phyloP scores from a whole-genome alignment of 2,888 invertebrate genomes.

The Mesodorylaimus sp. region DNA sequence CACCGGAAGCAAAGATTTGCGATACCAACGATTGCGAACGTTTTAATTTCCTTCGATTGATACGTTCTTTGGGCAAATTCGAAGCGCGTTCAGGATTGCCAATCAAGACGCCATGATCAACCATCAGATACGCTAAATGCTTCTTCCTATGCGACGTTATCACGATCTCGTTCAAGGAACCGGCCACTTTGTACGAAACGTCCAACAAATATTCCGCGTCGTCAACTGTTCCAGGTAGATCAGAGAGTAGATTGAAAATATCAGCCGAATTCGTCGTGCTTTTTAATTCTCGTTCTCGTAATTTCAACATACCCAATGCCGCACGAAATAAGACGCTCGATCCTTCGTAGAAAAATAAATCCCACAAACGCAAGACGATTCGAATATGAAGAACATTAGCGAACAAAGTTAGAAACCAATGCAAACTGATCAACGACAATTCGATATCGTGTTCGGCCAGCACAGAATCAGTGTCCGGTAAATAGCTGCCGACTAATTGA shows the following conservation, averaged over 20 bases:
- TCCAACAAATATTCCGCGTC: conserved; percentile 70
- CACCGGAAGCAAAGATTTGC: conserved; percentile 44
- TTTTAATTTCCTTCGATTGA: conserved; percentile 60
- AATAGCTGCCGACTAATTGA: conserved; percentile 66
- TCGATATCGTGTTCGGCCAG: conserved; percentile 69
- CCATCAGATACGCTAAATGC: conserved; percentile 86
- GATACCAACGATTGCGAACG: conserved; percentile 75
- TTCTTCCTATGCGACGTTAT: conserved; percentile 72
- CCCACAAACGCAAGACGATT: conserved; percentile 81
- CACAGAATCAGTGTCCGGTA: conserved; percentile 64
- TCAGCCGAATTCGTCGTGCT: conserved; percentile 83
- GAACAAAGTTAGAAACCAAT: conserved; percentile 92
- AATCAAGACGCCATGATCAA: conserved; percentile 78
- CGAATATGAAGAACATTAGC: conserved; percentile 91
- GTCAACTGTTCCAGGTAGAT: conserved; percentile 79
- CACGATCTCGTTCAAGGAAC: conserved; percentile 60
- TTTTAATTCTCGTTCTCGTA: conserved; percentile 54
- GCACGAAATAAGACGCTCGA: conserved; percentile 81
- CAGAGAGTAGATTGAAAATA: conserved; percentile 88
- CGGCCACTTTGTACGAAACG: conserved; percentile 49
- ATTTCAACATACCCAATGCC: conserved; percentile 48
- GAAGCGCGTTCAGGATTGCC: conserved; percentile 62
- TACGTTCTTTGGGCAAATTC: conserved; percentile 66
- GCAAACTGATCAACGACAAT: conserved; percentile 77
- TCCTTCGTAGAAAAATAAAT: conserved; percentile 86